Percentiles rank a stretch among this genome's conserved stretches.
These are phyloP conservation scores for Capitulum mitella DNA, from an alignment of 2,888 invertebrate species.

Conservation along the genomic window DNA sequence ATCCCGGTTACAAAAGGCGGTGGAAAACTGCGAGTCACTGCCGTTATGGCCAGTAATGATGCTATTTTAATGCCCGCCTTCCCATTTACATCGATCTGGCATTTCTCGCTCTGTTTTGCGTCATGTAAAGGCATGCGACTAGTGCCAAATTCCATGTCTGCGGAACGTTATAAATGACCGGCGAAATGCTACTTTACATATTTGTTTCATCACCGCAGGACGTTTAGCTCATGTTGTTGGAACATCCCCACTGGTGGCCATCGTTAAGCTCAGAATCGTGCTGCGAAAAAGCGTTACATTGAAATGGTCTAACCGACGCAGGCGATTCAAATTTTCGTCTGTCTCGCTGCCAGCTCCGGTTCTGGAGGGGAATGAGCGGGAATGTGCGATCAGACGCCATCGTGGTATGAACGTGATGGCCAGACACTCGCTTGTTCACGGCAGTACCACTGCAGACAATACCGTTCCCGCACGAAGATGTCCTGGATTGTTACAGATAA, in stretches of 20 bases:
- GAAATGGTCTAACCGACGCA: constrained; percentile 1
- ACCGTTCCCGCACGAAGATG: too few relatives aligned
- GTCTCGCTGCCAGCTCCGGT: too few relatives aligned
- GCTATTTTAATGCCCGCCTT: too few relatives aligned
- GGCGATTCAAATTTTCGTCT: neutral
- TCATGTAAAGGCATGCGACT: neutral
- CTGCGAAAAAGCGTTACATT: constrained; percentile 16
- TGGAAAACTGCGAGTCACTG: too few relatives aligned
- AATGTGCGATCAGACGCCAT: too few relatives aligned
- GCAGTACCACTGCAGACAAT: too few relatives aligned
- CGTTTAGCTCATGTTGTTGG: neutral
- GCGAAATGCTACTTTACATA: neutral
- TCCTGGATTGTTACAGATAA: too few relatives aligned
- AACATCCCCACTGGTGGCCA: neutral
- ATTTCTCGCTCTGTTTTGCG: neutral
- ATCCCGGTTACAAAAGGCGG: too few relatives aligned
- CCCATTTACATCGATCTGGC: too few relatives aligned
- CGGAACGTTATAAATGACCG: neutral
- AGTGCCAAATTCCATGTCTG: neutral
- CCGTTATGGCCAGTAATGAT: too few relatives aligned
- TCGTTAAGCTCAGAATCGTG: neutral
- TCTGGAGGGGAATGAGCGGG: neutral
- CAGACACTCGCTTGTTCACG: too few relatives aligned
- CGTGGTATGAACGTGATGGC: too few relatives aligned
- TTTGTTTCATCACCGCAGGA: neutral